Evolutionary conservation across 2,888 invertebrate genomes (phyloP).

Genomic region (Hydraecia micacea): DNA sequence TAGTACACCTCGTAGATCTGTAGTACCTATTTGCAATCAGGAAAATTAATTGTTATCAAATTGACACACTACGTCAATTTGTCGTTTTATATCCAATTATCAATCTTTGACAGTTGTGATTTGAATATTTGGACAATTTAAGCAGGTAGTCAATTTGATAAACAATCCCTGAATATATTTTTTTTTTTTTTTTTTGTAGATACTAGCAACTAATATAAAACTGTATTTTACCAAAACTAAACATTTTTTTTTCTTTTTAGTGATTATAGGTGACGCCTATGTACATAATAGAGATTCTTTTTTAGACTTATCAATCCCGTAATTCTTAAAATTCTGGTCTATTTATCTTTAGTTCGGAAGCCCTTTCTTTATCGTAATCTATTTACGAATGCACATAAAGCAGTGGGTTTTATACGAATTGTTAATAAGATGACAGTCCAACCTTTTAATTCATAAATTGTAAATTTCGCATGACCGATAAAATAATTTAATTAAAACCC

Average conservation of each 20-base stretch:
- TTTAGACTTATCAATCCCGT: not conserved
- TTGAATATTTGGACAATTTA: not conserved
- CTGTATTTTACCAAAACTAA: not conserved
- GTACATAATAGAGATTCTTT: too few relatives aligned
- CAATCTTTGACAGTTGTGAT: not conserved
- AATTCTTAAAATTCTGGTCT: not conserved
- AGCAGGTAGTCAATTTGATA: not conserved
- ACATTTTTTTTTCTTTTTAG: not conserved
- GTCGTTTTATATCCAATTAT: not conserved
- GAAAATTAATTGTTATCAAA: not conserved
- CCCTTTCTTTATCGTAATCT: not conserved
- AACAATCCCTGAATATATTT: not conserved
- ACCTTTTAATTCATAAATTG: constrained; percentile 9
- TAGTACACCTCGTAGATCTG: not conserved
- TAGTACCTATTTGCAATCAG: not conserved
- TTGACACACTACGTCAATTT: not conserved
- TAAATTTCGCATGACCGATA: not conserved
- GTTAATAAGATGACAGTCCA: not conserved
- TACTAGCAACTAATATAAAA: not conserved
- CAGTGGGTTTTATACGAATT: not conserved
- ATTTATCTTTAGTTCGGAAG: not conserved
- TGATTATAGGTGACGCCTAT: too few relatives aligned
- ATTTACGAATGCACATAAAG: not conserved
- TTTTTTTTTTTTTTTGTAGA: not conserved
- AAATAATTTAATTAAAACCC: constrained; percentile 20